Base-by-base conservation (phyloP, 2,797 vertebrate genomes). In the Coluber constrictor region DNA sequence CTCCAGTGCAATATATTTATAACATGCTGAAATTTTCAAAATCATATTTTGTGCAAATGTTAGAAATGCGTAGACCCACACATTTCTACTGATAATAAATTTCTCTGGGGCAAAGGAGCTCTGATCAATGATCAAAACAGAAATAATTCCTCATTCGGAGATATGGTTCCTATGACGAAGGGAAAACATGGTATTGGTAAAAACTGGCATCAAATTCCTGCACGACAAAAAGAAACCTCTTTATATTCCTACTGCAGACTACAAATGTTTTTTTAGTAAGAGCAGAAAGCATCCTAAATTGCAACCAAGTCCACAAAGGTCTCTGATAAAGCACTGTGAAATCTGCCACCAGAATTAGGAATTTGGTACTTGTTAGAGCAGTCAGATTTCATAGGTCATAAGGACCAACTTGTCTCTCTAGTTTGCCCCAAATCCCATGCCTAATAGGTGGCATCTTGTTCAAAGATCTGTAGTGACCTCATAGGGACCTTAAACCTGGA, bases 21-120 rank as follows among this genome's bases (percentile, higher is more conserved):
- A 56, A 63, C 91, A 27, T 0, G 0, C 29, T 66, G 32, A 88
- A 70, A 51, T 0, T 90, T 55, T 2, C 27, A 32, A 57, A 25
- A 18, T 25, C 16, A 43, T 12, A 29, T 23, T 56, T 94, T 74
- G 60, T 89, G 37, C 43, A 1, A 29, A 94, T 57, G 60, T 89
- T 57, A 47, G 1, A 89, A 37, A 51, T 15, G 3, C 4, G 0
- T 15, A 18, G 20, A 63, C 11, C 37, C 20, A 27, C 43, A 89
- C 25, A 60, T 43, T 59, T 43, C 20, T 27, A 47, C 43, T 37
- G 43, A 60, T 13, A 59, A 61, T 25, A 63, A 51, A n/a, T 79
- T 59, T 6, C 16, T 79, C 61, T 89, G 55, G 47, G 32, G 20
- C 87, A 92, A 88, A 32, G 37, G 63, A 59, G 7, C 12, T 70